Conservation (phyloP, 64 coral and sea anemone species). For the Pocillopora verrucosa region DNA sequence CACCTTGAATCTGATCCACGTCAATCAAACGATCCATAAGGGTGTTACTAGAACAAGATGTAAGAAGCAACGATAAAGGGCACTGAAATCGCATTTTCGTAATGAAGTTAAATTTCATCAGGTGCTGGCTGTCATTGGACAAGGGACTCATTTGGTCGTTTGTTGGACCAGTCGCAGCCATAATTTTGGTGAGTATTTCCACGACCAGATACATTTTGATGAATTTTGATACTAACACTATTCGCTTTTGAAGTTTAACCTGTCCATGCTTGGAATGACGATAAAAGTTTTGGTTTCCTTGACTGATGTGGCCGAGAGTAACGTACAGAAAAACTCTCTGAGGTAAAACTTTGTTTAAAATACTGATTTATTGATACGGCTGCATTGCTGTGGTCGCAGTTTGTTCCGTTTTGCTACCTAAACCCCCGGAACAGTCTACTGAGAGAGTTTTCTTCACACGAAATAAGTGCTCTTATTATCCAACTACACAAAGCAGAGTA, state of each 20-base stretch:
- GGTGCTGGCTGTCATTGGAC: slow-evolving; percentile 4
- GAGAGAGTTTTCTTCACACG: too few relatives aligned
- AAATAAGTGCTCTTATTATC: too few relatives aligned
- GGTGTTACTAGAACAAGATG: not conserved
- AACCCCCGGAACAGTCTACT: too few relatives aligned
- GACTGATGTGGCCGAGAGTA: not conserved
- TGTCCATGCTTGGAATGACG: not conserved
- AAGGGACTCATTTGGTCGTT: slow-evolving; percentile 11
- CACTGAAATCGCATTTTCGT: not conserved
- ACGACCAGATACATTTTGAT: not conserved
- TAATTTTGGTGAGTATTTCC: not conserved
- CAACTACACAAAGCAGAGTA: too few relatives aligned
- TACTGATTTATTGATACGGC: too few relatives aligned
- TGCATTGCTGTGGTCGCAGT: too few relatives aligned
- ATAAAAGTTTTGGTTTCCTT: slow-evolving; percentile 11
- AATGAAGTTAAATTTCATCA: not conserved
- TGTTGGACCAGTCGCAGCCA: slow-evolving; percentile 10
- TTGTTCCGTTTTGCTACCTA: too few relatives aligned
- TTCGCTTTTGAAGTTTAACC: not conserved
- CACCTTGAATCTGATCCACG: too few relatives aligned
- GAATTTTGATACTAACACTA: not conserved
- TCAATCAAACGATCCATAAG: too few relatives aligned
- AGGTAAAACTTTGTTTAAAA: not conserved
- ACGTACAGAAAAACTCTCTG: not conserved
- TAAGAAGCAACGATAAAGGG: not conserved